These are phyloP conservation scores for Antheraea mylitta DNA, from an alignment of 1,140 invertebrate species.

Conservation along the genomic window DNA sequence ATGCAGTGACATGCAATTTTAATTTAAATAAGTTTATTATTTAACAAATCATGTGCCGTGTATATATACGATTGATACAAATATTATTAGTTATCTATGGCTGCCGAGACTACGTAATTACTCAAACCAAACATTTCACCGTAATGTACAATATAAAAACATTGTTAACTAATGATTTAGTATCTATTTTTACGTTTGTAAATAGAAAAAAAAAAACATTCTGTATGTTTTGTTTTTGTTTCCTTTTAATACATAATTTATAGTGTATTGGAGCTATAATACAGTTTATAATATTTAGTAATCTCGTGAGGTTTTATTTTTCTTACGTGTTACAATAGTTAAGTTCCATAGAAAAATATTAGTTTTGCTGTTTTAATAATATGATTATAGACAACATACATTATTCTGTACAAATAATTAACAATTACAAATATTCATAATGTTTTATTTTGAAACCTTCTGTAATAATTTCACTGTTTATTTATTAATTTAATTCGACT, in stretches of 20 bases:
- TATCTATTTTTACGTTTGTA: slow-evolving; percentile 60
- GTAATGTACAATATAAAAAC: slow-evolving; percentile 55
- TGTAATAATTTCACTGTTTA: neutral
- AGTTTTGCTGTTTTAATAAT: too few species aligned
- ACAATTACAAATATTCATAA: neutral
- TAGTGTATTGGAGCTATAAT: neutral
- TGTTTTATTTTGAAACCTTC: too few species aligned
- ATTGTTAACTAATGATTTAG: slow-evolving; percentile 52
- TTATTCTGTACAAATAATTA: neutral
- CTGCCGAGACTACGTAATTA: slow-evolving; percentile 25
- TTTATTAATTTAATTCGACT: neutral
- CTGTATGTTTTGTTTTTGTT: neutral
- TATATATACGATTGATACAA: slow-evolving; percentile 58
- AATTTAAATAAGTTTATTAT: slow-evolving; percentile 46
- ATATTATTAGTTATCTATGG: slow-evolving; percentile 34
- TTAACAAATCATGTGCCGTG: slow-evolving; percentile 61
- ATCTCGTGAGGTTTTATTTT: slow-evolving; percentile 6
- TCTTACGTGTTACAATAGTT: neutral
- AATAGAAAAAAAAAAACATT: slow-evolving; percentile 32
- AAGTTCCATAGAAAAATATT: neutral
- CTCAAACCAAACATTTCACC: slow-evolving; percentile 70
- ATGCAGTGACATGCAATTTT: slow-evolving; percentile 50
- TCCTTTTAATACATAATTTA: neutral
- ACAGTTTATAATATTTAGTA: neutral
- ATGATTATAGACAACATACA: neutral